Base-by-base conservation (phyloP, 2,888 invertebrate genomes). In the Neocrepidodera transversa region DNA sequence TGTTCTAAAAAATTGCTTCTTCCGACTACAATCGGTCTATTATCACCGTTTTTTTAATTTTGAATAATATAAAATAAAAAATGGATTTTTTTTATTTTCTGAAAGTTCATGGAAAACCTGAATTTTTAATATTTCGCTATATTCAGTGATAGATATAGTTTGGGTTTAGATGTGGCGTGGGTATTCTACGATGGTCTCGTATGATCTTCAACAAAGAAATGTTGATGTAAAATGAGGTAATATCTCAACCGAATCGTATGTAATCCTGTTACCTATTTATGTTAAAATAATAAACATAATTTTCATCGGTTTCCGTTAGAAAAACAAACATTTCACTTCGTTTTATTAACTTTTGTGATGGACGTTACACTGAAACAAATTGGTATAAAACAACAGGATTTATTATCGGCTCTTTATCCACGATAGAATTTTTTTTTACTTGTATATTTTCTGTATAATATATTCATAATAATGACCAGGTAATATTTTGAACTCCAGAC, bases 241-340 rank as follows among this genome's bases (percentile, higher is more conserved):
- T 38, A 8, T 38, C 38, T 38, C 38, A 16, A 38, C 17, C 36
- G 17, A 17, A 23, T 13, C 20, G 36, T 36, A 36, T 20, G 18
- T 23, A 49, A 20, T 49, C 49, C 18, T 6, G 35, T 23, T 49
- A 30, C 40, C 52, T 52, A 52, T 52, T 42, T 52, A 52, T 52
- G 20, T 42, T 52, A 52, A 40, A 52, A 52, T 42, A 42, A 42
- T 52, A 52, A 28, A 52, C 32, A 42, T 2, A 6, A 42, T 42
- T 52, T 52, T 52, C 52, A 52, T 52, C 52, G 18, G 28, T 42
- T 18, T n/a, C 30, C 7, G 42, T 40, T 32, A 4, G 17, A 10
- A 18, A 49, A 52, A 52, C 42, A 52, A 52, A 52, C 52, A 42
- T 52, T 36, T 49, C 35, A 16, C 28, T 32, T 32, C n/a, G 17